phyloP scores from a whole-genome alignment of 23 tunicate genomes.

The Trididemnum clinides region DNA sequence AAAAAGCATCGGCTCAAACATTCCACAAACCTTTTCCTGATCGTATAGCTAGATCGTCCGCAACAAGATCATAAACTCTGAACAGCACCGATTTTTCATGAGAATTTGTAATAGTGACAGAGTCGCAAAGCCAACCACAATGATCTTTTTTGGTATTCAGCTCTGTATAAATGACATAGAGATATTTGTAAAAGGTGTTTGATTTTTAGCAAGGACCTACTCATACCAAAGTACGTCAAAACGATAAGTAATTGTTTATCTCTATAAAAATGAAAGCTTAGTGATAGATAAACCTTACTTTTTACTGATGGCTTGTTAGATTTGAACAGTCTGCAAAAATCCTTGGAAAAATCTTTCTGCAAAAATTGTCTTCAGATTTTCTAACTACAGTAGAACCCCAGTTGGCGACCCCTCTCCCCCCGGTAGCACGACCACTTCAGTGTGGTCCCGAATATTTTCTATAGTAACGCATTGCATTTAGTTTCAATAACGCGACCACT shows the following conservation, averaged over 20 bases:
- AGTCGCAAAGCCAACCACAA: constrained; percentile 9
- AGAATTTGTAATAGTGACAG: not conserved
- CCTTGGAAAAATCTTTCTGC: no score
- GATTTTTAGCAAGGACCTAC: not conserved
- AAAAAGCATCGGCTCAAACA: not conserved
- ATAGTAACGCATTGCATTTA: no score
- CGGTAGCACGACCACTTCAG: no score
- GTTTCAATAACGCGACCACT: no score
- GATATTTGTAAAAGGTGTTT: not conserved
- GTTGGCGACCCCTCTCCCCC: no score
- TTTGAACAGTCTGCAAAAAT: not conserved
- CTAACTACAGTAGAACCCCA: no score
- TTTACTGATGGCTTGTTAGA: not conserved
- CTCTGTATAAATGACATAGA: not conserved
- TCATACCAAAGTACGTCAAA: not conserved
- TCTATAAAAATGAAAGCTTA: no score
- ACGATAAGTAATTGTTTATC: no score
- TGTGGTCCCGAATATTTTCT: no score
- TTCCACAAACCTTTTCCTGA: not conserved
- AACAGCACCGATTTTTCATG: not conserved
- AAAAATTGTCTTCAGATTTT: no score
- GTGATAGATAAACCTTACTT: no score
- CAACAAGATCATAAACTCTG: not conserved
- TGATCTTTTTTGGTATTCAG: constrained; percentile 1
- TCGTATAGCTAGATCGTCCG: not conserved